Evolutionary conservation across 92 coral and sea anemone genomes (phyloP).

Genomic region (Zoanthus sociatus): DNA sequence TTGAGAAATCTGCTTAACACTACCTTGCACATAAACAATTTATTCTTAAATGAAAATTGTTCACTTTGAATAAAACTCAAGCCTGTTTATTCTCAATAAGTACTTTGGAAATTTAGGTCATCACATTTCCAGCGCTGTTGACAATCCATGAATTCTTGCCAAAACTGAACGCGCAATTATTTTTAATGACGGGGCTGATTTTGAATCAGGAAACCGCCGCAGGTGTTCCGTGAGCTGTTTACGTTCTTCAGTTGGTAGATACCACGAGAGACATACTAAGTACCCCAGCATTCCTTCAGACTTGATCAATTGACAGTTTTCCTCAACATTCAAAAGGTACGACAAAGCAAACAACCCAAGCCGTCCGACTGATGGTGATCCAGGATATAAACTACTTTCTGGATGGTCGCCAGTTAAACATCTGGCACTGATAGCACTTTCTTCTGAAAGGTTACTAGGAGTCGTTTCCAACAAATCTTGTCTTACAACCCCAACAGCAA

Average conservation of each 20-base stretch:
- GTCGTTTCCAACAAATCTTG: neutral
- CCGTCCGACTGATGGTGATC: slow-evolving; percentile 68
- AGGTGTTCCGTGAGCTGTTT: slow-evolving; percentile 37
- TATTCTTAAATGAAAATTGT: no score
- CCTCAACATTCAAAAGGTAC: slow-evolving; percentile 60
- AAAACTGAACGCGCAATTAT: slow-evolving; percentile 68
- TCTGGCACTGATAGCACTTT: neutral
- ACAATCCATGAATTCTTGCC: slow-evolving; percentile 71
- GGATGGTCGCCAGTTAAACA: neutral
- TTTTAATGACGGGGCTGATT: slow-evolving; percentile 62
- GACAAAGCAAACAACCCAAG: slow-evolving; percentile 81
- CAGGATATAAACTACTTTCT: slow-evolving; percentile 52
- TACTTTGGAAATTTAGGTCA: neutral
- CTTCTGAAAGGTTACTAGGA: neutral
- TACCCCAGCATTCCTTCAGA: slow-evolving; percentile 74
- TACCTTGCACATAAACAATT: no score
- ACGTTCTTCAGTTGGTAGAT: slow-evolving; percentile 33
- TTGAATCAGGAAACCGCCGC: slow-evolving; percentile 19
- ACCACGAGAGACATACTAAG: slow-evolving; percentile 80
- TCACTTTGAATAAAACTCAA: no score
- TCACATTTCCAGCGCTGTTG: slow-evolving; percentile 40
- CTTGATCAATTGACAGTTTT: slow-evolving; percentile 63
- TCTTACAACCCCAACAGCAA: neutral
- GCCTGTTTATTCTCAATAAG: neutral
- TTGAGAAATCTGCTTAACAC: no score